These are phyloP conservation scores for Kryptolebias ocellatus DNA, from an alignment of 2,797 vertebrate genomes.

Conservation along the genomic window DNA sequence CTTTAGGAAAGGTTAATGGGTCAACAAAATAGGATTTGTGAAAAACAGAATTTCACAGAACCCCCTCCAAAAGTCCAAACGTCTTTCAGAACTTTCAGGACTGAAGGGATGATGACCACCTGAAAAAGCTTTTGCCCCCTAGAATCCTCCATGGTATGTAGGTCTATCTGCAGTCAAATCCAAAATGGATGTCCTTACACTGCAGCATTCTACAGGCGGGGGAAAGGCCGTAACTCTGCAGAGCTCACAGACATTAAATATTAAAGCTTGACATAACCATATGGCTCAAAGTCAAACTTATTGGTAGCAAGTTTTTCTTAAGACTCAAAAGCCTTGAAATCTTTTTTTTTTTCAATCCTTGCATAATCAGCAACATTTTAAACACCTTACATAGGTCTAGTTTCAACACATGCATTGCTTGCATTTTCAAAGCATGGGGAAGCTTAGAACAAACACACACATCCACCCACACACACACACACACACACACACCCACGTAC, in stretches of 20 bases:
- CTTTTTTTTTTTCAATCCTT: constrained; percentile 11
- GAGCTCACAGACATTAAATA: constrained; percentile 32
- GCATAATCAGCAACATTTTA: constrained; percentile 26
- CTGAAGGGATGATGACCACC: background rate
- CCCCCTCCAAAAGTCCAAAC: background rate
- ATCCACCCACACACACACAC: constrained; percentile 7
- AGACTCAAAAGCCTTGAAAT: constrained; percentile 26
- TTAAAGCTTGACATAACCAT: constrained; percentile 37
- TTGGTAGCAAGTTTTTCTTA: constrained; percentile 26
- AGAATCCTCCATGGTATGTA: background rate
- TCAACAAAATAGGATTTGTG: background rate
- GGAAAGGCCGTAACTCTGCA: constrained; percentile 26
- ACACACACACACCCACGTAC: background rate
- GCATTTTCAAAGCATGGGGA: constrained; percentile 22
- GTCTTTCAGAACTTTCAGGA: background rate
- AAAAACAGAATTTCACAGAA: background rate
- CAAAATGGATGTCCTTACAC: background rate
- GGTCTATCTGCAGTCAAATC: background rate
- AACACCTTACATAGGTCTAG: constrained; percentile 10
- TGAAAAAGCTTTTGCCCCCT: background rate
- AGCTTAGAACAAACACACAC: constrained; percentile 24
- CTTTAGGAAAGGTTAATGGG: background rate
- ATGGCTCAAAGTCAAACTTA: constrained; percentile 30
- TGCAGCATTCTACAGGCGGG: constrained; percentile 17
- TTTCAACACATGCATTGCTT: constrained; percentile 34